Base-by-base conservation (phyloP, 1,140 invertebrate genomes). In the Pseudoatta argentina region DNA sequence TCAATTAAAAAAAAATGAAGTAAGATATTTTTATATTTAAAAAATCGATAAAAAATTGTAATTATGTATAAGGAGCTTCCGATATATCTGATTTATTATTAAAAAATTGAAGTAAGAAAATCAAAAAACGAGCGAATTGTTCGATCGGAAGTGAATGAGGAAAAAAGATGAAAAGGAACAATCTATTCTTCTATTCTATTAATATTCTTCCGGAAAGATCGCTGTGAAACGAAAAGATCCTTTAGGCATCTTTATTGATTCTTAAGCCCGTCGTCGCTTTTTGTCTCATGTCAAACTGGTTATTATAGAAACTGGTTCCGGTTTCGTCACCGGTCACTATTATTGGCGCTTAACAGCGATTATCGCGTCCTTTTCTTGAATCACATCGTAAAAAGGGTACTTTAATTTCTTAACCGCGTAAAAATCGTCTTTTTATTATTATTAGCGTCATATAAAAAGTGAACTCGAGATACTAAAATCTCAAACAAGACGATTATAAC, bases 301-400 rank as follows among this genome's bases (percentile, higher is more conserved):
- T 89, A 86, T 88, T 88, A 44, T 44, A 89, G 30, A 88, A 24
- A 89, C 82, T 89, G 83, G 61, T 89, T 86, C 87, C 82, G 82
- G 73, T 76, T 88, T 88, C 76, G 69, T 88, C 87, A 75, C 79
- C 82, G 69, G 30, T 27, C 53, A 73, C 44, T 86, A 81, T 82
- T 72, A 82, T 82, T 73, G 53, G 34, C 81, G 75, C 78, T 89
- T 89, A 86, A 75, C 86, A 67, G 44, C 73, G 86, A 87, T 87
- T 87, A 87, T 61, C 87, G 66, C 48, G 59, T 88, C 61, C 59
- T 75, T 57, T 86, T 24, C 67, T 67, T 7, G 81, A 86, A 86
- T 63, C 44, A 53, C 16, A 27, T 24, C 2, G 59, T 51, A 69
- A 82, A 77, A 85, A 61, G 27, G 30, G n/a, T 27, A n/a, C 59